Evolutionary conservation across 2,888 invertebrate species (phyloP), one percentile per base, ranked within the genome.

Genomic region (Machimus atricapillus): DNA sequence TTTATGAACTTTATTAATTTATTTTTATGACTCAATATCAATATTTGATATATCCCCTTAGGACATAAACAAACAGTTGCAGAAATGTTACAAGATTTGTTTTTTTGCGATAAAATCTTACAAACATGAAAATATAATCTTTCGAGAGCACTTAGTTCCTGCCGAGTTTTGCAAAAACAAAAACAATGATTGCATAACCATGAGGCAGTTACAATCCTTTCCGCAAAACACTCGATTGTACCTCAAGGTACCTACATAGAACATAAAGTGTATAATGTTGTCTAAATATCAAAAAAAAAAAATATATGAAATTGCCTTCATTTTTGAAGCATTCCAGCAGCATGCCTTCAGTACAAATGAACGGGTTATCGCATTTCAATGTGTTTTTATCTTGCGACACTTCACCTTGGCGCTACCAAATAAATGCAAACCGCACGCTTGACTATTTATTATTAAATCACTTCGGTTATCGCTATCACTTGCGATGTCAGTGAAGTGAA

Each of bases 371-470:
- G 43, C 37, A 40, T 23, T 23, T 78, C 23, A 78, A 78, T 37
- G 40, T 37, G 37, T 66, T 66, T 66, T 66, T 78, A 40, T 43
- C 43, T 78, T 40, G 40, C 37, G 76, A 76, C 76, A 76, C 34
- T 76, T 76, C 76, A 76, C 76, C 78, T 78, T 78, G 78, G 46
- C 78, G 78, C 43, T 78, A 78, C 23, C 43, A 78, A 78, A 78
- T 78, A 40, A 43, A 78, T 40, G 76, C 40, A 40, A 78, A 43
- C 78, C 19, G 46, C 78, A 78, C 78, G 78, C 43, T 37, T 2
- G 40, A 7, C 78, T 78, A 78, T 78, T 78, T 78, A 78, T 78
- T 78, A 78, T 78, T 78, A 66, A 66, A 66, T 23, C 66, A 19
- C 12, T 27, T 52, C 12, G 27, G 66, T 66, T 66, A 66, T 66